Base-by-base conservation (phyloP, 1,140 invertebrate species). In the Drosophila carrolli region DNA sequence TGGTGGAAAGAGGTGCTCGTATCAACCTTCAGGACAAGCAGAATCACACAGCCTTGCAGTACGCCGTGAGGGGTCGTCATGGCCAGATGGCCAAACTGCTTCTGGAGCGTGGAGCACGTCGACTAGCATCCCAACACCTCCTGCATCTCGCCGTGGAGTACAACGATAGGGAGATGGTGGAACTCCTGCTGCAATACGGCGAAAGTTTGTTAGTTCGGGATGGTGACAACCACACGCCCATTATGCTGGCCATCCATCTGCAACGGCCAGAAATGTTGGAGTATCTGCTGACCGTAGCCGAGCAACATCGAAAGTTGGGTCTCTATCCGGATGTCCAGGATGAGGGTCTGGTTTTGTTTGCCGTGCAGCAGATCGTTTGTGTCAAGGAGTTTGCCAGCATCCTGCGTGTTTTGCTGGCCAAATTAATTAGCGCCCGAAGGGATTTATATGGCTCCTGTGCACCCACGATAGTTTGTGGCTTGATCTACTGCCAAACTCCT, bases 11-110 rank as follows among this genome's bases (percentile, higher is more conserved):
- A 13, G 94, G 94, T 4, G 94, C 94, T 7, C 93, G 93, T 63
- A 92, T 95, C 8, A 95, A 95, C 83, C 89, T 94, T 14, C 94
- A 95, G 91, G 94, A 95, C 67, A 93, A 93, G 66, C 91, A 94
- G 57, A 93, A 93, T 85, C 92, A 93, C 41, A 94, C 94, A 4
- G 93, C 94, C 0, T 75, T 95, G 7, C 93, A 93, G 73, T 93
- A 94, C 68, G 94, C 94, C 1, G 94, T 94, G 2, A 93, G 93
- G 84, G 92, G 93, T 29, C 93, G 93, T 32, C 92, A 94, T 59
- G 66, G 84, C 0, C 66, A 78, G 4, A 58, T 94, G 32, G 93
- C 92, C 2, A 62, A 83, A 46, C 55, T 93, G 51, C 81, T 95
- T 6, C 66, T 95, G 5, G 83, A 93, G 62, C 90, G 92, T n/a